Base-by-base conservation (phyloP, 2,113 vertebrate genomes). In the Gobius niger region DNA sequence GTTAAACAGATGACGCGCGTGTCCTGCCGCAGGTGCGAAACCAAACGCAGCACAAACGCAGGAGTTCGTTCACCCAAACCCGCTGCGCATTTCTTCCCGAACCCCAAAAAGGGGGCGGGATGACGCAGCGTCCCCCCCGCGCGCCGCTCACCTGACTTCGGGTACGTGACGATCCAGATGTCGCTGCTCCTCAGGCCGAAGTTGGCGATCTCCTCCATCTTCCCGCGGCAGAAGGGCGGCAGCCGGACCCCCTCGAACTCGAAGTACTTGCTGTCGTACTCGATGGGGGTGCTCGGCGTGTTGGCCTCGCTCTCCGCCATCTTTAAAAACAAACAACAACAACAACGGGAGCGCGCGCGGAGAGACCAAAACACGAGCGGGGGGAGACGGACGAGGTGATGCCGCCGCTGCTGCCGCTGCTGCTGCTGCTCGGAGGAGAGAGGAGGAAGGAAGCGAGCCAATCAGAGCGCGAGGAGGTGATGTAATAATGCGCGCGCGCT, bases 191-290 rank as follows among this genome's bases (percentile, higher is more conserved):
- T 92, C 76, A 97, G 94, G 47, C 96, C 95, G 93, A 98, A 98
- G 90, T 94, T 92, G 72, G 94, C 89, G 84, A 98, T 97, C 83
- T 98, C 96, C 89, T 97, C 96, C 97, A 98, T 98, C 93, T 96
- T 97, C 72, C 97, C 97, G 62, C 95, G 93, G 93, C 97, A 99
- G 92, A 99, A 99, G 87, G 97, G 97, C 86, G 97, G 97, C 82
- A 99, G 94, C 81, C 97, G 94, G 86, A 99, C 95, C 76, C 96
- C 96, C 82, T 97, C 93, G 91, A 95, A 95, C 86, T 99, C 97
- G 85, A 97, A 98, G 89, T 99, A 99, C 90, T 96, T 97, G 94
- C 96, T 99, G 89, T 98, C 97, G 82, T 96, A 98, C 91, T 99
- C 97, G 40, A 96, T 95, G 7, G 97, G 97, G 40, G 97, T 98